Conservation (phyloP, 2,797 vertebrate species). For the Spondyliosoma cantharus region DNA sequence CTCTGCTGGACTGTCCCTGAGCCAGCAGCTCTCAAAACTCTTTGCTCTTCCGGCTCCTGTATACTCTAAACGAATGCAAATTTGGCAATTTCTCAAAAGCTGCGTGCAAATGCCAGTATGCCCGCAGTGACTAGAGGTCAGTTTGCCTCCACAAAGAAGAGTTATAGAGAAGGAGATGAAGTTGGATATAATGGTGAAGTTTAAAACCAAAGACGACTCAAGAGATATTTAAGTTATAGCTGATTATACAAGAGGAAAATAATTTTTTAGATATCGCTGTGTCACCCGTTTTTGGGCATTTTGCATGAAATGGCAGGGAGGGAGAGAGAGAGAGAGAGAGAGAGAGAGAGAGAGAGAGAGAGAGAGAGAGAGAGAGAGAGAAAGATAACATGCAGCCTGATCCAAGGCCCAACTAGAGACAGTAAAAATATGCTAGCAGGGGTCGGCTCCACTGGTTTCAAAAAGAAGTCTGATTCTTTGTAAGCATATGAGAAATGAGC, state of each 20-base stretch:
- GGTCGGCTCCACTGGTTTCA: no score
- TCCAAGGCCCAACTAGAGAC: no score
- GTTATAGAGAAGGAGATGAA: not conserved
- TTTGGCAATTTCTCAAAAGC: constrained; percentile 20
- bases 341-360: not conserved
- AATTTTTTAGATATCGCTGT: not conserved
- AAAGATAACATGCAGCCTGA: no score
- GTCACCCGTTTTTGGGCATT: not conserved
- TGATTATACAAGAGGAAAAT: not conserved
- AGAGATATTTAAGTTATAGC: not conserved
- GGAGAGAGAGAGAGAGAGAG: not conserved
- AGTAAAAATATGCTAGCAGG: no score
- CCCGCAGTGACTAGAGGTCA: constrained; percentile 21
- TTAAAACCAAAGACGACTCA: not conserved
- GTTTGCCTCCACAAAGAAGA: not conserved
- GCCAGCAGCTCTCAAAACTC: constrained; percentile 27
- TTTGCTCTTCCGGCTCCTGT: constrained; percentile 7
- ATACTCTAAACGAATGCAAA: constrained; percentile 49
- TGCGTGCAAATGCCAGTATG: constrained; percentile 13
- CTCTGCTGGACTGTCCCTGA: constrained; percentile 26
- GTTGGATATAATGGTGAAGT: not conserved
- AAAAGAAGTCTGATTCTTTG: no score
- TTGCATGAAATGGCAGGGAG: not conserved
- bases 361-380: no score
- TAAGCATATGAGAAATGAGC: no score